Percentiles rank a stretch among this genome's conserved stretches.
phyloP scores from a whole-genome alignment of 2,797 vertebrate genomes.

The Phaenicophaeus curvirostris region DNA sequence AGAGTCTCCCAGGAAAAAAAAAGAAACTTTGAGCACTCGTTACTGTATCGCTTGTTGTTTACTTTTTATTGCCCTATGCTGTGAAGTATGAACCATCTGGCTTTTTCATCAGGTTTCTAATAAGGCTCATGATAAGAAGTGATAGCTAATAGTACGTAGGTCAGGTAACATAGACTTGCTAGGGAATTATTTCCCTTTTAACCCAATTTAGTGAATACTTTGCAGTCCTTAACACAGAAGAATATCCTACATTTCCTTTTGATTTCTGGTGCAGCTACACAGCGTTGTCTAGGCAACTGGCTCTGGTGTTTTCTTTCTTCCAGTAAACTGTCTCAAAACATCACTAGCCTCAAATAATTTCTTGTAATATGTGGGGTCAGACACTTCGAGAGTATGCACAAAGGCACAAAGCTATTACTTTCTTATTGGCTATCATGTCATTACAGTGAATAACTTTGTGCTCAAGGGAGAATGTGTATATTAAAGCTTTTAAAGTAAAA shows the following conservation, averaged over 20 bases:
- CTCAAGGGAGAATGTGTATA: conserved; percentile 27
- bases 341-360: conserved; percentile 29
- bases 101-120: conserved; percentile 49
- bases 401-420: conserved; percentile 63
- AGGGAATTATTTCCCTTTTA: conserved; percentile 55
- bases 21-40: background rate
- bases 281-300: conserved; percentile 75
- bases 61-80: background rate
- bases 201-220: conserved; percentile 40
- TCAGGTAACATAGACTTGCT: conserved; percentile 31
- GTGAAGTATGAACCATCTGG: background rate
- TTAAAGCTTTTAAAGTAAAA: conserved; percentile 63
- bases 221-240: background rate
- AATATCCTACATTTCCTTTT: conserved; percentile 18
- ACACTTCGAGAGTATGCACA: conserved; percentile 37
- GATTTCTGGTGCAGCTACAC: conserved; percentile 48
- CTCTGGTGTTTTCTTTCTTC: conserved; percentile 31
- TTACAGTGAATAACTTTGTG: conserved; percentile 40
- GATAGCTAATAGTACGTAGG: conserved; percentile 20
- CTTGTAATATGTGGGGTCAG: conserved; percentile 50
- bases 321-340: conserved; percentile 61
- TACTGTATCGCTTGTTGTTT: background rate
- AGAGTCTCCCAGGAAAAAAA: background rate
- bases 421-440: conserved; percentile 16
- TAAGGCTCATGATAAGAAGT: conserved; percentile 3